A percentile compares a stretch with the other conserved stretches of the same genome.
Evolutionary conservation across 2,113 vertebrate genomes (phyloP).

Genomic region (Haliaeetus leucogaster): DNA sequence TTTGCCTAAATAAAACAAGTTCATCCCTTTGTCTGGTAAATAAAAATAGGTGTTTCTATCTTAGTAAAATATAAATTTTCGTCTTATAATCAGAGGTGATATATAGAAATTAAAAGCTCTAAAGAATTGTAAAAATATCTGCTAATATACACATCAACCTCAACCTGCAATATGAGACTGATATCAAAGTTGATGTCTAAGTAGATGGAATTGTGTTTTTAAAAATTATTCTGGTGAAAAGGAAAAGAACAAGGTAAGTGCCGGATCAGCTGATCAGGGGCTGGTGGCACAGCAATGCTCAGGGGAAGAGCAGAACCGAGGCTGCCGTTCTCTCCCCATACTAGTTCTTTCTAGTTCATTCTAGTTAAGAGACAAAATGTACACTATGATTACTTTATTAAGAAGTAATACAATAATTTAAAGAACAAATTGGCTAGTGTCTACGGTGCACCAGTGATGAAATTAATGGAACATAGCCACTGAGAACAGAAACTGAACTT

Average conservation of each 20-base stretch:
- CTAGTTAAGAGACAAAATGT: neutral
- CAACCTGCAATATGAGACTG: neutral
- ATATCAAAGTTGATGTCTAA: neutral
- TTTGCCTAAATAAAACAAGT: neutral
- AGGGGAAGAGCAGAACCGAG: neutral
- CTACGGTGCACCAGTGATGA: neutral
- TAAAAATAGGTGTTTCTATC: neutral
- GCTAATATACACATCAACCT: neutral
- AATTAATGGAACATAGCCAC: neutral
- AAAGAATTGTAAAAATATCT: neutral
- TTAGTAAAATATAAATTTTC: neutral
- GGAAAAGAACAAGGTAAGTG: neutral
- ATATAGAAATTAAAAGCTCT: neutral
- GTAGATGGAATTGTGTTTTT: neutral
- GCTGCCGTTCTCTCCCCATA: accelerated
- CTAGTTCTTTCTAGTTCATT: neutral
- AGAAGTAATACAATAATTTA: neutral
- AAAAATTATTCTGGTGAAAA: neutral
- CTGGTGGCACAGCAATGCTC: neutral
- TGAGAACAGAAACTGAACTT: neutral
- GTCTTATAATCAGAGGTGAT: neutral
- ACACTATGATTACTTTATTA: neutral
- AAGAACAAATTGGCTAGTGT: neutral
- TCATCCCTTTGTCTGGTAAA: neutral
- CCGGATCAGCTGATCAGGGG: neutral